phyloP scores from a whole-genome alignment of 2,797 vertebrate genomes.

The Cossypha polioptera region DNA sequence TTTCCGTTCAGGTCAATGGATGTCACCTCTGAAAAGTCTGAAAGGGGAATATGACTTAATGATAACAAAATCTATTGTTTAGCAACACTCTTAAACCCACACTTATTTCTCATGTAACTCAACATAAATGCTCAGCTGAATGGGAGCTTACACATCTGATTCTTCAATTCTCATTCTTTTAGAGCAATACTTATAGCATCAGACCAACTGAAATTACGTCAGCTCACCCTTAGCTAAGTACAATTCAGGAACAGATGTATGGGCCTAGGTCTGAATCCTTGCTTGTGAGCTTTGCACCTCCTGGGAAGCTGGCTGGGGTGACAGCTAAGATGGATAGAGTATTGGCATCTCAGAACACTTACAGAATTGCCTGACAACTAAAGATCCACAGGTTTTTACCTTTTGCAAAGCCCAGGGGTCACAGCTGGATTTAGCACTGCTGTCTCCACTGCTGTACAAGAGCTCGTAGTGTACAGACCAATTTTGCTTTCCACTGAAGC shows the following conservation, averaged over 20 bases:
- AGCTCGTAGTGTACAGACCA: no score
- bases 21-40: not conserved
- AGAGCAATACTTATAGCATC: not conserved
- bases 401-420: not conserved
- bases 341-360: not conserved
- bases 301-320: not conserved
- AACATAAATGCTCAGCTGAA: not conserved
- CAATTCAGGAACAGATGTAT: not conserved
- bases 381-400: not conserved
- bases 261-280: not conserved
- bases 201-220: not conserved
- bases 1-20: not conserved
- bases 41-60: not conserved
- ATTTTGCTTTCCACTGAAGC: not conserved
- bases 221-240: not conserved
- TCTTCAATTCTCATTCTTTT: not conserved
- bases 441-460: not conserved
- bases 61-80: not conserved
- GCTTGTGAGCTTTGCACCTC: not conserved
- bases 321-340: not conserved
- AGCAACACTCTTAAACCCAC: not conserved
- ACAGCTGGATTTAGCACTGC: not conserved
- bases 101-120: not conserved
- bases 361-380: not conserved
- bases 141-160: not conserved